These are phyloP conservation scores for Trochalopteron elliotii DNA, from an alignment of 2,113 vertebrate species.

Conservation along the genomic window DNA sequence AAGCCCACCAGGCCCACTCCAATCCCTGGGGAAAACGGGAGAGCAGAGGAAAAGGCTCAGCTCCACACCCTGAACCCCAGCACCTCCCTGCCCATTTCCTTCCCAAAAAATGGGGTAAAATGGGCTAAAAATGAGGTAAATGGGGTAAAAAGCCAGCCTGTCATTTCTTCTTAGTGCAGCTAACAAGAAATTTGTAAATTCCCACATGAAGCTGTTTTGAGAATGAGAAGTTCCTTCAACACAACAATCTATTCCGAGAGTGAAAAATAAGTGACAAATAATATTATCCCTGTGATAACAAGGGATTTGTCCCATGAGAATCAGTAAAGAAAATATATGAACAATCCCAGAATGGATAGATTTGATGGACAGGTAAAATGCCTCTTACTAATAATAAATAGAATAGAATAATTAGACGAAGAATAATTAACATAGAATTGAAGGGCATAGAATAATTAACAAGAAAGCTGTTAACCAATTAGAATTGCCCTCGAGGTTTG, in stretches of 20 bases:
- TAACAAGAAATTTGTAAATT: not conserved
- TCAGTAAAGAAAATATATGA: not conserved
- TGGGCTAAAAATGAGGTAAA: not conserved
- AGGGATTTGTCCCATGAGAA: not conserved
- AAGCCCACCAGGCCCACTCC: conserved; percentile 86
- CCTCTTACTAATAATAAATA: not conserved
- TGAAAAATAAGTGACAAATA: not conserved
- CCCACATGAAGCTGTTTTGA: not conserved
- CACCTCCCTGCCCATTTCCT: accelerated
- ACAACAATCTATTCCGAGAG: not conserved
- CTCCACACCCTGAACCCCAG: accelerated
- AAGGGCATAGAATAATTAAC: not conserved
- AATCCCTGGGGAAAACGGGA: conserved; percentile 74
- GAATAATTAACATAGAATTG: too few species aligned
- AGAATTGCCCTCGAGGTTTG: not conserved
- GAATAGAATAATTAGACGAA: too few species aligned
- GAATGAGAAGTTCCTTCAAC: not conserved
- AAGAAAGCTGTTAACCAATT: not conserved
- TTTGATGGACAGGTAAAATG: not conserved
- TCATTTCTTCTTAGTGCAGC: not conserved
- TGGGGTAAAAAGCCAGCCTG: not conserved
- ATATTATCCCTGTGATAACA: too few species aligned
- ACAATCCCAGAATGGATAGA: not conserved
- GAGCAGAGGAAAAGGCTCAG: not conserved
- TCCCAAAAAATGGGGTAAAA: not conserved